Percentiles rank a stretch among this genome's conserved stretches.
Conservation (phyloP, 2,797 vertebrate species). For the Spondyliosoma cantharus region DNA sequence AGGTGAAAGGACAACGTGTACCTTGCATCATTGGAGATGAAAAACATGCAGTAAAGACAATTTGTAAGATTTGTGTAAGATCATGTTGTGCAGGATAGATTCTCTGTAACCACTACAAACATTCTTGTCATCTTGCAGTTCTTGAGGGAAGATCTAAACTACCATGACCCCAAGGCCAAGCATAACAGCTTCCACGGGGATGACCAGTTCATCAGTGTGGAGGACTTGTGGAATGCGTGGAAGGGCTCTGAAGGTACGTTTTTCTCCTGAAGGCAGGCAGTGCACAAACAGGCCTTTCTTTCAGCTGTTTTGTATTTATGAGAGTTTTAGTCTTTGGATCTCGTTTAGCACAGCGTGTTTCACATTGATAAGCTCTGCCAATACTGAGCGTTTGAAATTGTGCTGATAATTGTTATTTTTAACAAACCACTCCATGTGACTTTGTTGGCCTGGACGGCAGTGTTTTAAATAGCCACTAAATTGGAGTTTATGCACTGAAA, state of each 20-base stretch:
- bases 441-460: neutral
- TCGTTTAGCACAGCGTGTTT: constrained; percentile 19
- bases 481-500: neutral
- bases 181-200: constrained; percentile 98
- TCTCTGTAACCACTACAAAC: constrained; percentile 23
- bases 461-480: constrained; percentile 1
- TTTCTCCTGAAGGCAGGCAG: neutral
- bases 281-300: constrained; percentile 18
- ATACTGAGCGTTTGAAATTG: constrained; percentile 1
- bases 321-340: neutral
- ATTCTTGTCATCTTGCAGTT: constrained; percentile 84
- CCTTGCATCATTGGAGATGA: neutral
- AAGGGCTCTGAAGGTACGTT: constrained; percentile 93
- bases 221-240: constrained; percentile 97
- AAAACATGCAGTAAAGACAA: neutral
- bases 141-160: constrained; percentile 96
- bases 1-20: neutral
- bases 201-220: constrained; percentile 98
- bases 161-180: constrained; percentile 97
- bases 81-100: neutral
- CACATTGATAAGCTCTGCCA: neutral
- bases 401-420: neutral
- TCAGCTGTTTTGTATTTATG: constrained; percentile 3
- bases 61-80: neutral
- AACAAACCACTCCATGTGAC: constrained; percentile 1